phyloP scores from a whole-genome alignment of 2,113 vertebrate genomes.

The Alosa alosa region DNA sequence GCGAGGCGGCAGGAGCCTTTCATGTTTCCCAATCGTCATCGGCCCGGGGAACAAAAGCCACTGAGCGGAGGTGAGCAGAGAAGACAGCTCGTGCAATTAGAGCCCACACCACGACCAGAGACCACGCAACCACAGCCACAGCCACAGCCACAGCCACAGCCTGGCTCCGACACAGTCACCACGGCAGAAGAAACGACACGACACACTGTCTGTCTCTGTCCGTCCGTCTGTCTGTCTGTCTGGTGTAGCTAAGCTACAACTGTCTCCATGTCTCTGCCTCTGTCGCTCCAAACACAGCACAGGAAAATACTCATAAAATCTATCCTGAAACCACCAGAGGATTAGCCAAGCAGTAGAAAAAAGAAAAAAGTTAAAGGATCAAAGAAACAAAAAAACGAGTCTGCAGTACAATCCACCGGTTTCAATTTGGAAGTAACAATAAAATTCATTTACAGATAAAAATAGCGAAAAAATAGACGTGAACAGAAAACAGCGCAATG shows the following conservation, averaged over 20 bases:
- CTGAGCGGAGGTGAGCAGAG: neutral
- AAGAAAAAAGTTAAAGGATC: neutral
- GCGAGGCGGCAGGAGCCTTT: slow-evolving; percentile 20
- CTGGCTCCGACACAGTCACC: neutral
- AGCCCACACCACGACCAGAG: neutral
- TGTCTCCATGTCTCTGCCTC: neutral
- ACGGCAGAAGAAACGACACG: neutral
- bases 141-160: slow-evolving; percentile 36
- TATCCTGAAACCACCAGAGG: neutral
- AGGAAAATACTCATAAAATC: neutral
- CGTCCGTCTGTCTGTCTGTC: too few species aligned
- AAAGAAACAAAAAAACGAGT: neutral
- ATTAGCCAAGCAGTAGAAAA: neutral
- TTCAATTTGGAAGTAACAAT: neutral
- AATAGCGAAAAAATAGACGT: neutral
- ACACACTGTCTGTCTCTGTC: neutral
- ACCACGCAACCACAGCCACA: slow-evolving; percentile 14
- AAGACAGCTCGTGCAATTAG: slow-evolving; percentile 6
- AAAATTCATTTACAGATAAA: neutral
- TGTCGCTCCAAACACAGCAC: neutral
- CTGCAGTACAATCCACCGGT: neutral
- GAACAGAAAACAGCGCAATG: neutral
- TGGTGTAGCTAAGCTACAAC: neutral
- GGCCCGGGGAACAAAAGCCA: slow-evolving; percentile 38
- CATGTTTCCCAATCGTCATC: slow-evolving; percentile 17